Evolutionary conservation across 53 echinoderm and acorn worm species (phyloP).

Genomic region (Astropecten irregularis): DNA sequence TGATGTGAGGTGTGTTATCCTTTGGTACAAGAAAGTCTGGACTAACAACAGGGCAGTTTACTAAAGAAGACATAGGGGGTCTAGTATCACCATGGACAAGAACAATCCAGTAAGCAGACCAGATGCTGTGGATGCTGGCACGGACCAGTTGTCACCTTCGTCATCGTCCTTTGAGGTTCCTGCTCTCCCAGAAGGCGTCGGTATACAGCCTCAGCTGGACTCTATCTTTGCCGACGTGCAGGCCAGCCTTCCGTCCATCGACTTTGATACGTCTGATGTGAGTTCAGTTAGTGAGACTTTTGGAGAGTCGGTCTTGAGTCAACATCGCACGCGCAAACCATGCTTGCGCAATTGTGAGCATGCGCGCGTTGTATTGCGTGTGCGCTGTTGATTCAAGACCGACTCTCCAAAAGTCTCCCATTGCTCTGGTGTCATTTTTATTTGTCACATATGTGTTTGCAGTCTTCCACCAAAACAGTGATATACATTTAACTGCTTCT

Average conservation of each 20-base stretch:
- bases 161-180: constrained; percentile 60
- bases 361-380: too few species aligned
- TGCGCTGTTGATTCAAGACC: too few species aligned
- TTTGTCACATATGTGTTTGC: too few species aligned
- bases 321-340: too few species aligned
- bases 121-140: neutral
- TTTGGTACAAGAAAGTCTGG: too few species aligned
- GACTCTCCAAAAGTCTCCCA: too few species aligned
- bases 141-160: neutral
- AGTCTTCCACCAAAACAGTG: too few species aligned
- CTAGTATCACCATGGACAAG: constrained; percentile 24
- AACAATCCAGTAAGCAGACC: neutral
- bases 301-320: too few species aligned
- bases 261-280: constrained; percentile 96
- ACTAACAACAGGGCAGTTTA: too few species aligned
- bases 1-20: too few species aligned
- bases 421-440: neutral
- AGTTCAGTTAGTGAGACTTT: constrained; percentile 47
- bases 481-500: neutral
- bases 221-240: constrained; percentile 96
- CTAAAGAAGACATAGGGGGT: too few species aligned
- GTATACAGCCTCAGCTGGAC: constrained; percentile 74
- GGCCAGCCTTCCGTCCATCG: constrained; percentile 85
- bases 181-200: constrained; percentile 65
- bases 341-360: too few species aligned